Evolutionary conservation across 2,113 vertebrate species (phyloP).

Genomic region (Anhinga anhinga): DNA sequence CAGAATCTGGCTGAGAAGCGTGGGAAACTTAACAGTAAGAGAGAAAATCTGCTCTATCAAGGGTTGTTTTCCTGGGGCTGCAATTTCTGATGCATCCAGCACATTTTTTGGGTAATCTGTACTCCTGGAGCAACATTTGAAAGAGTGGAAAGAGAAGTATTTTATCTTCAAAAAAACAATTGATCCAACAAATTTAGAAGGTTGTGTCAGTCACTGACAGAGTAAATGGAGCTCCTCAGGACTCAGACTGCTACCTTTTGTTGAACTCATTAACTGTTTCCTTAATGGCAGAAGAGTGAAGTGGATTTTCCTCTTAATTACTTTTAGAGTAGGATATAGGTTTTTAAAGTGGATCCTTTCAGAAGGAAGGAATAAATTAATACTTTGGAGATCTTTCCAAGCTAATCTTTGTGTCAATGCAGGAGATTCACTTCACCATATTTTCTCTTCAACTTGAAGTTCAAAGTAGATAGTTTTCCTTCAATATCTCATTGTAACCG

Average conservation of each 20-base stretch:
- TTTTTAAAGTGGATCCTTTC: conserved; percentile 19
- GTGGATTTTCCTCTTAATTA: conserved; percentile 52
- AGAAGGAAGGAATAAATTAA: not conserved
- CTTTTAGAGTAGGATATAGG: not conserved
- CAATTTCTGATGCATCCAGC: conserved; percentile 65
- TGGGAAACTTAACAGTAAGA: conserved; percentile 70
- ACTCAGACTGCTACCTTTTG: conserved; percentile 28
- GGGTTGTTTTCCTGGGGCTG: conserved; percentile 68
- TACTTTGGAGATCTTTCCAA: not conserved
- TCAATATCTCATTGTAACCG: not conserved
- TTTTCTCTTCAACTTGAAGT: not conserved
- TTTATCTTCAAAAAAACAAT: conserved; percentile 69
- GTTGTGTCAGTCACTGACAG: conserved; percentile 5
- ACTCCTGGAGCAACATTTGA: conserved; percentile 28
- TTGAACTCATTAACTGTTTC: conserved; percentile 46
- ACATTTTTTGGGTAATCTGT: conserved; percentile 70
- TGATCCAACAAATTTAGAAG: conserved; percentile 28
- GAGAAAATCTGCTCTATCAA: conserved; percentile 56
- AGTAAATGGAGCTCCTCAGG: conserved; percentile 45
- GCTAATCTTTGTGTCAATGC: not conserved
- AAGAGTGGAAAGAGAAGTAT: conserved; percentile 58
- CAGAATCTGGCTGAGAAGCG: conserved; percentile 46
- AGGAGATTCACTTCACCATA: not conserved
- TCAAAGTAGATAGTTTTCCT: not conserved
- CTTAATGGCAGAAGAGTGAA: conserved; percentile 62